Base-by-base conservation (phyloP, 2,113 vertebrate genomes). In the Hippocampus comes region DNA sequence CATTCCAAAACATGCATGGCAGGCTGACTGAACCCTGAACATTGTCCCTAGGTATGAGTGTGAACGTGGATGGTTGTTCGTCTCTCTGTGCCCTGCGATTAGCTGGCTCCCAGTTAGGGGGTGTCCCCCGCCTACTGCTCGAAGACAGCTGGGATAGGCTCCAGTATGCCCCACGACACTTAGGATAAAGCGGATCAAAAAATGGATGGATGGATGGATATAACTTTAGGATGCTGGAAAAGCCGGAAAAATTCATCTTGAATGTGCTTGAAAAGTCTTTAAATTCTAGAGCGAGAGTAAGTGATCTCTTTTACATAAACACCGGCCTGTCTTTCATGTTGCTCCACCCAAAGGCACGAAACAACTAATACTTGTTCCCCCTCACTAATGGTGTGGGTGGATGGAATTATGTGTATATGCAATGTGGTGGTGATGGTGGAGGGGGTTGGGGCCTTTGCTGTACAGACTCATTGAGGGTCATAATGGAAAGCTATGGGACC, bases 401-500 rank as follows among this genome's bases (percentile, higher is more conserved):
- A 89, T 83, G 89, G 88, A 81, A 76, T 81, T 75, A 42, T 79
- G 70, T 73, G 79, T 68, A 61, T 49, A 64, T 56, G 43, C 1
- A 23, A 59, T 51, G 56, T 23, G 66, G 27, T 61, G 59, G 27
- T 34, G 59, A 61, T 34, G 59, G 17, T 20, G 27, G 34, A 61
- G 59, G 59, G 57, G 59, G 59, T 20, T 34, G 68, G 60, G 66
- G 79, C 61, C 30, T 70, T 81, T 71, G 73, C 80, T 87, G 82
- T 90, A 93, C 92, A 93, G 72, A 75, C 90, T 94, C 93, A 93
- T 79, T 89, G 89, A 94, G 93, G 89, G 91, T 93, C 93, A 91
- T 94, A 92, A 95, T 91, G 94, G 93, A 95, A 93, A 93, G 90
- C 91, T 91, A 91, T 93, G 93, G 93, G 94, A 94, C 90, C 92